Base-by-base conservation (phyloP, 2,797 vertebrate species). In the Chrysolophus pictus region DNA sequence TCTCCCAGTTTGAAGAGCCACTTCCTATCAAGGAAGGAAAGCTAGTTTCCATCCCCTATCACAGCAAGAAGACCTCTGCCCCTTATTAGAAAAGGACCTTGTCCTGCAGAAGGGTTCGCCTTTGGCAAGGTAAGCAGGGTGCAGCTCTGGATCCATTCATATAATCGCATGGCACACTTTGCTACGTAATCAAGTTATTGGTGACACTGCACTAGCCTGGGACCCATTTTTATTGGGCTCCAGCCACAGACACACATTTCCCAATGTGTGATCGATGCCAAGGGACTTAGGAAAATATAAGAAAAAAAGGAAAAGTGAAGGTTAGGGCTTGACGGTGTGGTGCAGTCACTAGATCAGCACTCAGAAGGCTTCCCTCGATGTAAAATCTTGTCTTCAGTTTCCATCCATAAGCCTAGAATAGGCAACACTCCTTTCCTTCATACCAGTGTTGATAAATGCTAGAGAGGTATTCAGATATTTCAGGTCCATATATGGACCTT, bases 401-500 rank as follows among this genome's bases (percentile, higher is more conserved):
- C 84, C 60, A 92, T 29, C 67, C 64, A 51, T 58, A 92, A 92
- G 83, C 77, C 82, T 90, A 60, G 89, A 95, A 93, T 47, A 94
- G 77, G 82, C 70, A 93, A 86, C 33, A 47, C 71, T 90, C 85
- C 93, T 87, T 84, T 84, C 68, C 35, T 58, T 89, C 65, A 55
- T 29, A 55, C 44, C 79, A 88, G 79, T 41, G 76, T 84, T 84
- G 81, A 88, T 84, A 91, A 95, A 91, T 88, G 87, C 83, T 86
- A 84, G 85, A 60, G 85, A 95, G 64, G 85, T 82, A 69, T 84
- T 95, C 56, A 92, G 70, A 76, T 88, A 73, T 87, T 92, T 76
- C 71, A 88, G 73, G 60, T 86, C 94, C 85, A 82, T 90, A 90
- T 73, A 95, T 84, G 82, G 87, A 58, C 18, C 80, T 74, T 0